Evolutionary conservation across 2,113 vertebrate genomes (phyloP), one percentile per base, ranked within the genome.

Genomic region (Corydoras maculifer): DNA sequence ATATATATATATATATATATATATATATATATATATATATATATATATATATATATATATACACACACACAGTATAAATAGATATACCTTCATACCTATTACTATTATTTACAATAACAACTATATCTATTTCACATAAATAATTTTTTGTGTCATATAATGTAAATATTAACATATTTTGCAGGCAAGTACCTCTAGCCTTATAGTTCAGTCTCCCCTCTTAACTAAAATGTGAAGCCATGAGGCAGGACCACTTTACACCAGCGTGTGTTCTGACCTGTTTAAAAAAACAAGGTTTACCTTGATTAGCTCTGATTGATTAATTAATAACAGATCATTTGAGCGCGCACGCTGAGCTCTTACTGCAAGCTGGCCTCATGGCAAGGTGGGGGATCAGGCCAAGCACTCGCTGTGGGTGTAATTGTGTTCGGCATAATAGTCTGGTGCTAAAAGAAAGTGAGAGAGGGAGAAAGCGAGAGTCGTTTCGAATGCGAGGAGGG

Each of bases 261-360:
- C 43, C 79, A 81, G 67, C 75, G 55, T 82, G 82, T 78, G 77
- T 82, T 80, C 65, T 81, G 79, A 84, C 82, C 79, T 78, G 80
- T 58, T 81, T 76, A 68, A 74, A 78, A 77, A 77, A 78, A 64
- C 75, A 61, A 74, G 59, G 68, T 79, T 83, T 81, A 81, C 79
- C 68, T 81, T 78, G 82, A 81, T 82, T 82, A 76, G 77, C 73
- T 77, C 71, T 77, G 75, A 79, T 81, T 77, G 74, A 84, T 80
- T 74, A 78, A 82, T 81, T 77, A 77, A 79, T 82, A 76, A 82
- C 72, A 83, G 71, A 81, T 82, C 79, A 81, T 79, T 69, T 80
- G 74, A 74, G 75, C 70, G 64, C 72, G 71, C 80, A 80, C 68
- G 62, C 81, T 83, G 77, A 75, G 76, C 73, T 79, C 77, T 78